These are phyloP conservation scores for Mus minutoides DNA, from an alignment of 2,797 vertebrate genomes.

Conservation along the genomic window DNA sequence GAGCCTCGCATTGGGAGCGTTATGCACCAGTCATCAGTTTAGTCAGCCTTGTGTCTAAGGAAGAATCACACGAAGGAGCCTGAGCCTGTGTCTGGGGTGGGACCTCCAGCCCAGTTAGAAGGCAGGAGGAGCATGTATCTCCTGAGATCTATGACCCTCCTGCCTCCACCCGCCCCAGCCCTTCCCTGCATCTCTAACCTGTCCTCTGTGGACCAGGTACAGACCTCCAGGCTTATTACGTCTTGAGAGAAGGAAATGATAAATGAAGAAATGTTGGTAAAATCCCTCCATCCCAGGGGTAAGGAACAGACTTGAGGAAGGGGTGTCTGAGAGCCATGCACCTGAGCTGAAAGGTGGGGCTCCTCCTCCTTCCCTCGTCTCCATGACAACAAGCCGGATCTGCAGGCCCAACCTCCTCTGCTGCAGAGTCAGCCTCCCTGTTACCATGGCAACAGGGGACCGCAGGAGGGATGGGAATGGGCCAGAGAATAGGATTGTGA, in stretches of 20 bases:
- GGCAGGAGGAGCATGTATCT: neutral
- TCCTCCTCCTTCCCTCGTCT: conserved; percentile 73
- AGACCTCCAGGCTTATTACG: neutral
- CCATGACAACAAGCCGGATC: conserved; percentile 74
- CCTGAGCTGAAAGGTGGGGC: conserved; percentile 82
- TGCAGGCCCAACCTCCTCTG: conserved; percentile 72
- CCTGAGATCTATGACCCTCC: neutral
- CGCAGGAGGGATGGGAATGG: conserved; percentile 53
- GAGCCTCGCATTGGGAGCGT: conserved; percentile 34
- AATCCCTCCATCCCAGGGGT: neutral
- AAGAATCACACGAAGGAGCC: neutral
- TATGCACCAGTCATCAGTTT: conserved; percentile 71
- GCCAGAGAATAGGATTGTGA: conserved; percentile 57
- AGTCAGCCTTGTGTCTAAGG: conserved; percentile 24
- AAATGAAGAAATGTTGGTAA: neutral
- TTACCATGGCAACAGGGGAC: conserved; percentile 78
- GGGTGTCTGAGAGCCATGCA: conserved; percentile 57
- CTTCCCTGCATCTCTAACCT: neutral
- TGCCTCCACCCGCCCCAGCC: neutral
- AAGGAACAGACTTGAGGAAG: neutral
- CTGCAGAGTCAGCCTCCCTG: conserved; percentile 66
- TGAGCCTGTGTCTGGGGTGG: conserved; percentile 14
- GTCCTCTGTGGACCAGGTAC: neutral
- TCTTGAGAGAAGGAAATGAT: neutral
- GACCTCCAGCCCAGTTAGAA: neutral